phyloP scores from a whole-genome alignment of 2,113 vertebrate genomes.

The Rallus limicola region DNA sequence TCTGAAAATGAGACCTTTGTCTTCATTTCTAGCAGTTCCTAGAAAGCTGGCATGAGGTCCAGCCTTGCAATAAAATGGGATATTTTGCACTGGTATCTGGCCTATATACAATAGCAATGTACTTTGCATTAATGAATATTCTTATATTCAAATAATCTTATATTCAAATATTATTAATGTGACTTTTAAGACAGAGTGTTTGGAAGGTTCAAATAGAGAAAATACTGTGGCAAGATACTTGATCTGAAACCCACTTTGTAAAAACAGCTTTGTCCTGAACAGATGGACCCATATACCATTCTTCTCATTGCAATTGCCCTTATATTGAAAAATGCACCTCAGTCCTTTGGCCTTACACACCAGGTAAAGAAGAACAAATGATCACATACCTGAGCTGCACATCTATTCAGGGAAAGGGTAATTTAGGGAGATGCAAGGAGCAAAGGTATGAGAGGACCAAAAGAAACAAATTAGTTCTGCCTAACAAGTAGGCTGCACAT shows the following conservation, averaged over 20 bases:
- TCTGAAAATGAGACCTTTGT: slow-evolving; percentile 8
- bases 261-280: not conserved
- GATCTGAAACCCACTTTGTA: not conserved
- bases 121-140: not conserved
- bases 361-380: not conserved
- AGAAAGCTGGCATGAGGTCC: not conserved
- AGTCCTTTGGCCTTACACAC: not conserved
- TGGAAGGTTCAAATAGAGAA: not conserved
- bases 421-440: not conserved
- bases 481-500: not conserved
- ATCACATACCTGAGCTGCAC: not conserved
- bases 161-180: not conserved
- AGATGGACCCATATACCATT: not conserved
- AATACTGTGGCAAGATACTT: not conserved
- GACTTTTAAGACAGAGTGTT: not conserved
- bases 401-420: not conserved
- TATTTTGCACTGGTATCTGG: not conserved
- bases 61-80: not conserved
- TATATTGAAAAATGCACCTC: not conserved
- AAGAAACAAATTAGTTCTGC: not conserved
- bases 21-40: not conserved
- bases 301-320: not conserved
- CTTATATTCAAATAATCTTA: too few relatives aligned
- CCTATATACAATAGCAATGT: not conserved
- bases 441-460: rapidly evolving